Evolutionary conservation across 37 sponge, comb jelly and placozoan species (phyloP).

Genomic region (Halichondria panicea): DNA sequence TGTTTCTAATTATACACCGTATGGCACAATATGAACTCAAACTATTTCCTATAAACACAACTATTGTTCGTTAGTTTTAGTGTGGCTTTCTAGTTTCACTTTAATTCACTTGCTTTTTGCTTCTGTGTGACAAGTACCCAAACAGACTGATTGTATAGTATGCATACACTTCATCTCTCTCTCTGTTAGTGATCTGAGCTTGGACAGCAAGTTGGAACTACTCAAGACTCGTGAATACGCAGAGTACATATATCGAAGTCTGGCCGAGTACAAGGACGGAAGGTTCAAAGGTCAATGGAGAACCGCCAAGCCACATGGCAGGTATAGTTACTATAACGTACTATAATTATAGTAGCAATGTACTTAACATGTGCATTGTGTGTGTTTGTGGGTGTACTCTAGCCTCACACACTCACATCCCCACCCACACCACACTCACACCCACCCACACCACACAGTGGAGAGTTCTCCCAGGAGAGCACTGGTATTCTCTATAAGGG

Average conservation of each 20-base stretch:
- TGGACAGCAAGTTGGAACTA: conserved; percentile 54
- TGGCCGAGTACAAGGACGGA: conserved; percentile 47
- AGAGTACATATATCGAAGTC: conserved; percentile 39
- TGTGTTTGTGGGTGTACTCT: not conserved
- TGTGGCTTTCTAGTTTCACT: too few species aligned
- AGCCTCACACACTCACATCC: not conserved
- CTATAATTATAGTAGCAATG: not conserved
- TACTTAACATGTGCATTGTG: not conserved
- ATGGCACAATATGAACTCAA: too few species aligned
- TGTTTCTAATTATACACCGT: too few species aligned
- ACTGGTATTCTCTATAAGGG: conserved; percentile 63
- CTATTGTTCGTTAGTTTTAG: too few species aligned
- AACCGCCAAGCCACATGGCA: conserved; percentile 65
- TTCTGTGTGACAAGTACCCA: too few species aligned
- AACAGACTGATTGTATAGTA: too few species aligned
- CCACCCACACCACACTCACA: not conserved
- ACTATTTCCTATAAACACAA: too few species aligned
- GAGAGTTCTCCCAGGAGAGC: conserved; percentile 57
- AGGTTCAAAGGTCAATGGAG: conserved; percentile 70
- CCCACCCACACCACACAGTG: conserved; percentile 33
- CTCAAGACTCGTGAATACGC: conserved; percentile 38
- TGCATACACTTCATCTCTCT: too few species aligned
- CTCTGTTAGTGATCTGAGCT: conserved; percentile 31
- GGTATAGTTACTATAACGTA: conserved; percentile 12
- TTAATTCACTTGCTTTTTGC: too few species aligned